Conservation (phyloP, 2,113 vertebrate species). For the Oenanthe oenanthe region DNA sequence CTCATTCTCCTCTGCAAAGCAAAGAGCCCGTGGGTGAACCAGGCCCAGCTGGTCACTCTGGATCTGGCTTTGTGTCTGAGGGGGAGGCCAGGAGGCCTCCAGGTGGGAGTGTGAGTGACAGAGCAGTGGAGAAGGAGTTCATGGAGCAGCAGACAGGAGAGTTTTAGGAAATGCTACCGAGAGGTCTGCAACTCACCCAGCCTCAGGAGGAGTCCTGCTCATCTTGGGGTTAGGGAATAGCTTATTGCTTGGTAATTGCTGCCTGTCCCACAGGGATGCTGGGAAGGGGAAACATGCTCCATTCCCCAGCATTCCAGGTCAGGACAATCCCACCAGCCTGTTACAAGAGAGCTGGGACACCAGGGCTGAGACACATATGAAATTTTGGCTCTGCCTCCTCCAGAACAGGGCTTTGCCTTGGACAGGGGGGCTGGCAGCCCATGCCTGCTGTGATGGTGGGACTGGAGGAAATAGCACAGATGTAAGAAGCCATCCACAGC, state of each 20-base stretch:
- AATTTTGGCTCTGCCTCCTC: background rate
- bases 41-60: background rate
- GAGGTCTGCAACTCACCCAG: background rate
- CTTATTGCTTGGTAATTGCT: background rate
- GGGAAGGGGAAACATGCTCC: background rate
- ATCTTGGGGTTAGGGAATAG: background rate
- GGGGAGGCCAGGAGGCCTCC: background rate
- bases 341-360: background rate
- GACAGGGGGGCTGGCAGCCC: background rate
- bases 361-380: background rate
- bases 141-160: background rate
- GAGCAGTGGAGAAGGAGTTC: background rate
- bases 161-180: background rate
- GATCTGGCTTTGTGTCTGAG: background rate
- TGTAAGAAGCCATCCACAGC: background rate
- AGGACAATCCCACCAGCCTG: background rate
- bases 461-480: background rate
- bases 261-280: background rate
- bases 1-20: slow-evolving; percentile 81
- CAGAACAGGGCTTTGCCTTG: background rate
- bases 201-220: background rate
- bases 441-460: background rate
- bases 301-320: background rate
- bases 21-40: slow-evolving; percentile 11
- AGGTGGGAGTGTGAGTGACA: background rate